Evolutionary conservation across 2,888 invertebrate species (phyloP).

Genomic region (Drosophila yooni): DNA sequence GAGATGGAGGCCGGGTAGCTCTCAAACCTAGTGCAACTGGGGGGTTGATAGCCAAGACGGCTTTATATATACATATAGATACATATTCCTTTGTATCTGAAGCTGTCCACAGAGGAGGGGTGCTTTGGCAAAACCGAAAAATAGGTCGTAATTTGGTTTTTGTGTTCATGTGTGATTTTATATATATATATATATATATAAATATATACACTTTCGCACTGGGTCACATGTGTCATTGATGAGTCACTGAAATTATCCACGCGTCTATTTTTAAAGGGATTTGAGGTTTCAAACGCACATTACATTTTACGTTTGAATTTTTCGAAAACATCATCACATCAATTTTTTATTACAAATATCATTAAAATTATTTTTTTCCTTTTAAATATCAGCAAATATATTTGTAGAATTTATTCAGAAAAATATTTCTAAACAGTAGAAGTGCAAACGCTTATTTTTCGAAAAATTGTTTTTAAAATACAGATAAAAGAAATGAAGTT

Average conservation of each 20-base stretch:
- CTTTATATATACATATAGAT: conserved; percentile 25
- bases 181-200: not conserved
- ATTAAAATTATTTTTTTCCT: not conserved
- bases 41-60: conserved; percentile 6
- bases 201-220: conserved; percentile 20
- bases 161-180: conserved; percentile 37
- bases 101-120: not conserved
- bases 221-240: conserved; percentile 76
- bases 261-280: not conserved
- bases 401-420: not conserved
- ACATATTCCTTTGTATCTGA: conserved; percentile 12
- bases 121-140: conserved; percentile 54
- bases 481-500: not conserved
- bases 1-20: conserved; percentile 1
- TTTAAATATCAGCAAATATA: not conserved
- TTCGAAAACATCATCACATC: not conserved
- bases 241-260: conserved; percentile 54
- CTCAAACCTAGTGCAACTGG: conserved; percentile 15
- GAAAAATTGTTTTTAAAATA: not conserved
- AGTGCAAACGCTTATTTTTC: not conserved
- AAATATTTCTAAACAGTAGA: not conserved
- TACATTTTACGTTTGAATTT: conserved; percentile 39
- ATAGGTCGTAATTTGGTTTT: conserved; percentile 73
- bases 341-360: not conserved
- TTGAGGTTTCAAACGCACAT: conserved; percentile 10